Evolutionary conservation across 2,113 vertebrate species (phyloP), one percentile per base, ranked within the genome.

Genomic region (Narcine bancroftii): DNA sequence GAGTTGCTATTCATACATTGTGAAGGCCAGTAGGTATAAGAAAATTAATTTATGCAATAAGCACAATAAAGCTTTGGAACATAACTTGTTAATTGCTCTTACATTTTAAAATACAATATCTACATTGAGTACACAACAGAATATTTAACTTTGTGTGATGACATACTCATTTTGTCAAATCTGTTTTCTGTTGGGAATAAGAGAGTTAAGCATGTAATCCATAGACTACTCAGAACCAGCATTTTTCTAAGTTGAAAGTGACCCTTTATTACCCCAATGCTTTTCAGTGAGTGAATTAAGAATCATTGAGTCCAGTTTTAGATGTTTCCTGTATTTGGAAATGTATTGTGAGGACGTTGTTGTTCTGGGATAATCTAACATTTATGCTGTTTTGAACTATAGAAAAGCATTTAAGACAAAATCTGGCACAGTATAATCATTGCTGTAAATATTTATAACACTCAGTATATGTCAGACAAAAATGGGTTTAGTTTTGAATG

Each of bases 1-100:
- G 42, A 69, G 89, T 60, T 87, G 81, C 56, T 39, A 60, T 63
- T 66, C 89, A 91, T 91, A 91, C 89, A 91, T 91, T 36, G 63
- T 69, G 26, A 26, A 91, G 81, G 39, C 89, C 39, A 91, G 89
- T 69, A 42, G 65, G 42, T 66, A 69, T 29, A 63, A 69, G 87
- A 66, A 91, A 71, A 47, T 71, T 91, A 89, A 45, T n/a, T 47
- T 71, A 89, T 69, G 65, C 63, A 39, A 47, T 29, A 69, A 91
- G 89, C 65, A 91, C 45, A 36, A 60, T 85, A 85, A 91, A 89
- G 85, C 60, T 36, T 66, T 91, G 24, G 39, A 69, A 13, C 65
- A 60, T 33, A 87, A 87, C 53, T 87, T 56, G 60, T 60, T 36
- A 87, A 87, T 33, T 53, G 36, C 13, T 60, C 36, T 87, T 87